phyloP scores from a whole-genome alignment of 2,113 vertebrate genomes.

The Malurus cyaneus region DNA sequence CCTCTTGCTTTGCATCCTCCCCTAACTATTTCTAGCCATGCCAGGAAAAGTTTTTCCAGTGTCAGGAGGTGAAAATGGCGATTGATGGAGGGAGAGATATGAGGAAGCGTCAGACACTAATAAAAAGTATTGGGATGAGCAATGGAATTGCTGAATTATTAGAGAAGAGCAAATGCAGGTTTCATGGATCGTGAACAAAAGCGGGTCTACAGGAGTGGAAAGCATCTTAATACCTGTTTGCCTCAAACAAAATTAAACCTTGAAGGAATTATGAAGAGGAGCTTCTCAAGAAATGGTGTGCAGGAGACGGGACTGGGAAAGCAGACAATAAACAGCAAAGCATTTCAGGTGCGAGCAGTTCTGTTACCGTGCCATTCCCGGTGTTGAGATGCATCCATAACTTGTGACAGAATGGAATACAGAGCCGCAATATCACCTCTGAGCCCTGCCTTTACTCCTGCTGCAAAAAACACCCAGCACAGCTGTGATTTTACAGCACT shows the following conservation, averaged over 20 bases:
- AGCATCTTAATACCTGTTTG: background rate
- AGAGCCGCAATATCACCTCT: background rate
- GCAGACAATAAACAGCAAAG: constrained; percentile 22
- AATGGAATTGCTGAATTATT: constrained; percentile 14
- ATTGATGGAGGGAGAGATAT: background rate
- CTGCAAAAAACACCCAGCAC: background rate
- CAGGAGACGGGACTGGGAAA: background rate
- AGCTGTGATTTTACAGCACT: background rate
- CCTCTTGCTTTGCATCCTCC: constrained; percentile 35
- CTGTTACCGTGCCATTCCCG: background rate
- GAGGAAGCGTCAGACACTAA: background rate
- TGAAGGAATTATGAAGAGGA: constrained; percentile 1
- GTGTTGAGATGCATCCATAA: background rate
- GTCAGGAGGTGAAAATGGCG: constrained; percentile 4
- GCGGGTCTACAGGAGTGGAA: background rate
- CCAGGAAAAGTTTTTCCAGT: background rate
- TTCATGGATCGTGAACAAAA: background rate
- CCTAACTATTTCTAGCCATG: constrained; percentile 22
- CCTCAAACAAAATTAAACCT: background rate
- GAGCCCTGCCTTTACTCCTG: background rate
- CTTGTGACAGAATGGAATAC: constrained; percentile 6
- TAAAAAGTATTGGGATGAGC: background rate
- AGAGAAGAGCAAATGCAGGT: constrained; percentile 10
- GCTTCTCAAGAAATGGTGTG: background rate
- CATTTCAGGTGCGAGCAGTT: background rate